phyloP scores from a whole-genome alignment of 1,140 invertebrate species.

The Harpegnathos saltator region DNA sequence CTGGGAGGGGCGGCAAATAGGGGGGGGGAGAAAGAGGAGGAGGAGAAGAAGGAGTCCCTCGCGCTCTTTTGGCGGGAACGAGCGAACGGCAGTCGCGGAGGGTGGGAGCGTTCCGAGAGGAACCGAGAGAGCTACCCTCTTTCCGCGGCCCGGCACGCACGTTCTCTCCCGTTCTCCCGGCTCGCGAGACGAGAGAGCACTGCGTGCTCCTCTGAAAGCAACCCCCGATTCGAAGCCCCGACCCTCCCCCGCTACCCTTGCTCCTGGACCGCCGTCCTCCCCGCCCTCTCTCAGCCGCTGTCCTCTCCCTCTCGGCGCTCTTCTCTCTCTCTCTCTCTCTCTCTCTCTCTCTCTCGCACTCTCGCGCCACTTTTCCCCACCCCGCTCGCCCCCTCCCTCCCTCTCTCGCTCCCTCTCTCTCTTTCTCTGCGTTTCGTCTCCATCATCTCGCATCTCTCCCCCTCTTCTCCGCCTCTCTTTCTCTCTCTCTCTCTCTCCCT shows the following conservation, averaged over 20 bases:
- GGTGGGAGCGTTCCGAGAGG: background rate
- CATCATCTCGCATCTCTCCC: constrained; percentile 15
- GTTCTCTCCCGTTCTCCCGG: constrained; percentile 71
- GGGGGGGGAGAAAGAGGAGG: background rate
- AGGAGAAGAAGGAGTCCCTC: background rate
- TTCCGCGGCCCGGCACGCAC: background rate
- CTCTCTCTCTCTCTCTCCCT: constrained; percentile 28
- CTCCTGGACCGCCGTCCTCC: constrained; percentile 43
- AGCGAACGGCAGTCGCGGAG: background rate
- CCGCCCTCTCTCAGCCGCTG: constrained; percentile 40
- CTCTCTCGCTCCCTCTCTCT: constrained; percentile 1
- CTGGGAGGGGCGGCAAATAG: background rate
- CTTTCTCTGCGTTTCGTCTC: too few relatives aligned
- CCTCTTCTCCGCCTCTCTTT: constrained; percentile 20
- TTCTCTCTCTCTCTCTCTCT: constrained; percentile 32
- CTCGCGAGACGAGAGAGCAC: constrained; percentile 79
- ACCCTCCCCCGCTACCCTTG: constrained; percentile 63
- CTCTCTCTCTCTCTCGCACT: constrained; percentile 1
- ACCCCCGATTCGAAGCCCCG: constrained; percentile 75
- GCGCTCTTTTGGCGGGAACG: constrained; percentile 13
- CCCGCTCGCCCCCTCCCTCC: constrained; percentile 22
- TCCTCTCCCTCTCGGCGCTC: constrained; percentile 45
- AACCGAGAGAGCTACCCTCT: constrained; percentile 6
- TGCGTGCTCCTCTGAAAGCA: constrained; percentile 77
- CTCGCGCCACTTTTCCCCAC: constrained; percentile 14